These are phyloP conservation scores for Mythimna albipuncta DNA, from an alignment of 2,888 invertebrate species.

Conservation along the genomic window DNA sequence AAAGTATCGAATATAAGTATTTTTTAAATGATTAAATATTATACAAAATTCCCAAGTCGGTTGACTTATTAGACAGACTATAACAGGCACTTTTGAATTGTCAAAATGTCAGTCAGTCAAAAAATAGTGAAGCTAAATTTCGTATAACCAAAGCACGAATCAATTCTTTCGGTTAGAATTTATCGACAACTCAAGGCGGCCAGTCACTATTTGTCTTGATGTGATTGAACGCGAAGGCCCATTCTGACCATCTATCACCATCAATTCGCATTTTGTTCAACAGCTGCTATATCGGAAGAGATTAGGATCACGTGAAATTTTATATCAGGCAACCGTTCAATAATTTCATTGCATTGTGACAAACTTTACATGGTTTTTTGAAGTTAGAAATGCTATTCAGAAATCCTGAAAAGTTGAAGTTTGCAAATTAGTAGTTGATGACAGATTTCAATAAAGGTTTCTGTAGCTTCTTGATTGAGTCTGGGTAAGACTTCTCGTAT, in stretches of 20 bases:
- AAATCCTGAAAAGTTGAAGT: no score
- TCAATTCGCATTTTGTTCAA: constrained; percentile 32
- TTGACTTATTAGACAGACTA: no score
- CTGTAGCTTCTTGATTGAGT: no score
- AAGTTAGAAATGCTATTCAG: background rate
- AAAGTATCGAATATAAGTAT: no score
- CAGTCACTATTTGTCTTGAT: constrained; percentile 18
- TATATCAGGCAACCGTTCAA: constrained; percentile 15
- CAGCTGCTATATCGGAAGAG: constrained; percentile 14
- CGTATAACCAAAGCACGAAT: constrained; percentile 5
- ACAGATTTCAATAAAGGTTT: no score
- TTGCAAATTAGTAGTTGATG: no score
- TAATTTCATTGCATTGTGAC: background rate
- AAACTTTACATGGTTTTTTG: constrained; percentile 6
- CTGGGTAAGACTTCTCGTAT: no score
- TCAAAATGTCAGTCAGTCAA: no score
- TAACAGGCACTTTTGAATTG: no score
- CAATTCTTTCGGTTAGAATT: constrained; percentile 9
- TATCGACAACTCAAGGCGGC: background rate
- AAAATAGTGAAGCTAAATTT: no score
- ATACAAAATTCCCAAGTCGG: no score
- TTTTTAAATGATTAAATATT: no score
- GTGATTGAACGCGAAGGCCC: constrained; percentile 23
- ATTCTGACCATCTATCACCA: constrained; percentile 40
- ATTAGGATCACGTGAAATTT: constrained; percentile 23